Evolutionary conservation across 2,797 vertebrate species (phyloP), one percentile per base, ranked within the genome.

Genomic region (Darevskia mixta): DNA sequence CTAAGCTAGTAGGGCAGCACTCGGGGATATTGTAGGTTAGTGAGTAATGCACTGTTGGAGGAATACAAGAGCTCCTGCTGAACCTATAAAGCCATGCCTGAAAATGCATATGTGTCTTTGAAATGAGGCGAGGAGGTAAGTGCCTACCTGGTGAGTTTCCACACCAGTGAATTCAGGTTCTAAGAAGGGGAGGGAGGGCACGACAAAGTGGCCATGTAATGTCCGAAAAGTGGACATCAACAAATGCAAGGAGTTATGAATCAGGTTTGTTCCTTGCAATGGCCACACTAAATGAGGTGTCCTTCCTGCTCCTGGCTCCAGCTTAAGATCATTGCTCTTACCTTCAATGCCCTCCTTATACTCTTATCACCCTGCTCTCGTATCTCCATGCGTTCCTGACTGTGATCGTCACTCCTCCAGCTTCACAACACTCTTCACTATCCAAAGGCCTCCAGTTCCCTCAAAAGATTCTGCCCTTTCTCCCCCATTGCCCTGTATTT

Each of bases 1-100:
- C 89, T 92, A 90, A 83, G 87, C 69, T 80, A 86, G 9, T 87
- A 29, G 45, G 86, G n/a, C 66, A 85, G 55, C 83, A 86, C 79
- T 83, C 88, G 38, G 45, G 0, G 0, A 90, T 72, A 29, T 86
- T 15, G 27, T 5, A 79, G 58, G 79, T 84, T 71, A 66, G 20
- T 69, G 79, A 89, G 55, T 29, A 78, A 80, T 7, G 38, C 79
- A n/a, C 1, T 25, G 13, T 84, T 85, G 43, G 84, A 87, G 38
- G 35, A 55, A n/a, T 80, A 55, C 58, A 79, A 10, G n/a, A 61
- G 41, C 58, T 35, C 81, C 27, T 55, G 88, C 2, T 81, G 69
- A 87, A 2, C 45, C 85, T 2, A 41, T 72, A 61, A 79, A 90
- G 85, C 61, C 71, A 67, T 1, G n/a, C 18, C 58, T 86, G 49